phyloP scores from a whole-genome alignment of 2,888 invertebrate genomes.

The Listrodromus nycthemerus region DNA sequence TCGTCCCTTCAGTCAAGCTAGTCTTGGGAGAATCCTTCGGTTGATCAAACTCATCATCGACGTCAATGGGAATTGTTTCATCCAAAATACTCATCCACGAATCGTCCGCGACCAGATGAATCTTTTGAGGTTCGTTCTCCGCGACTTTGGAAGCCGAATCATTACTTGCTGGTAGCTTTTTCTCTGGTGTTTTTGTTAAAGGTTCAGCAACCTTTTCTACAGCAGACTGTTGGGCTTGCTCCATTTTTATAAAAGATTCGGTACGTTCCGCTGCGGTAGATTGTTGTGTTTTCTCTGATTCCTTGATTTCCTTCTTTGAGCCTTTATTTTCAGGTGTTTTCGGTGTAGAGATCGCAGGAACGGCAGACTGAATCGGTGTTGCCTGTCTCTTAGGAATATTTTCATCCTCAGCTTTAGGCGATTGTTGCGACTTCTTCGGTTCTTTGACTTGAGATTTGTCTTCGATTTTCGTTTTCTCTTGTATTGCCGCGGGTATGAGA shows the following conservation, averaged over 20 bases:
- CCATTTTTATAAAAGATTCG: neutral
- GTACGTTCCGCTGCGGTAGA: no score
- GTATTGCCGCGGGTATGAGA: neutral
- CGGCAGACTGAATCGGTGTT: neutral
- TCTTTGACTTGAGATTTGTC: constrained; percentile 11
- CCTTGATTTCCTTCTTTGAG: neutral
- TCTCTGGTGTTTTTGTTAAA: constrained; percentile 31
- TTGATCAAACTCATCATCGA: constrained; percentile 70
- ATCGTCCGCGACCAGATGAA: constrained; percentile 72
- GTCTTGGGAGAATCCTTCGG: constrained; percentile 13
- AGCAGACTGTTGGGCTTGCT: constrained; percentile 4
- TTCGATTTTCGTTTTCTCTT: neutral
- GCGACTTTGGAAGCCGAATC: constrained; percentile 9
- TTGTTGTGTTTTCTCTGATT: constrained; percentile 10
- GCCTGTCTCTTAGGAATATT: constrained; percentile 8
- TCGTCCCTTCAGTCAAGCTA: constrained; percentile 46
- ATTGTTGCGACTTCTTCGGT: neutral
- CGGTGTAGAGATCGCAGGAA: neutral
- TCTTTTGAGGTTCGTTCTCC: constrained; percentile 38
- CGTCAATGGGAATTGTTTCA: constrained; percentile 76
- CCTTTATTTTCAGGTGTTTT: neutral
- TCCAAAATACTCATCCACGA: constrained; percentile 78
- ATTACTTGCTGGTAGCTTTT: neutral
- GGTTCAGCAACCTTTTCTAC: neutral
- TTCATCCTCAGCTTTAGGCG: constrained; percentile 9